Conservation (phyloP, 2,113 vertebrate species). For the Podarcis cretensis region DNA sequence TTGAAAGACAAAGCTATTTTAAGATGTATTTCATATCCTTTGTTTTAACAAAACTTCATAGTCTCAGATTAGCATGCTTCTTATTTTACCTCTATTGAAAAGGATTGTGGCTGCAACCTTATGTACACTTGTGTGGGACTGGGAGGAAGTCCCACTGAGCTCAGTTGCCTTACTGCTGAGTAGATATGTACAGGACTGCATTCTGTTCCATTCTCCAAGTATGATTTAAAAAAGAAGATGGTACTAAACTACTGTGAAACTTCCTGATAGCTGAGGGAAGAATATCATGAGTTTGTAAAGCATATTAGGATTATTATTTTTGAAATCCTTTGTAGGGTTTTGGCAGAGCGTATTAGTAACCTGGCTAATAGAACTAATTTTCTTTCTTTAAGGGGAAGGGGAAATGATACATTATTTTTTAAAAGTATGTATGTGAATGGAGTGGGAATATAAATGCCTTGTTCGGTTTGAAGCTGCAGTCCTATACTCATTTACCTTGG, state of each 20-base stretch:
- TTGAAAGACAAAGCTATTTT: constrained; percentile 36
- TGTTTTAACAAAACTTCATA: background rate
- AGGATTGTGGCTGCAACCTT: background rate
- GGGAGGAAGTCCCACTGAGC: background rate
- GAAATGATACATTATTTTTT: background rate
- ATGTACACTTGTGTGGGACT: background rate
- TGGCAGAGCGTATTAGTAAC: background rate
- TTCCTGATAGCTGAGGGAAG: background rate
- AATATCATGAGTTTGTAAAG: constrained; percentile 21
- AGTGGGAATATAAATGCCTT: background rate
- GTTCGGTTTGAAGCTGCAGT: background rate
- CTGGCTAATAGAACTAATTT: background rate
- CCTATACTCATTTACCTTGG: background rate
- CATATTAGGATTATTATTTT: constrained; percentile 7
- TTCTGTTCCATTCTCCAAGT: background rate
- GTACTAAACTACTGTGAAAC: background rate
- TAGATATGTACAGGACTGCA: background rate
- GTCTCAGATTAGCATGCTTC: constrained; percentile 26
- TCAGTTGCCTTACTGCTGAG: background rate
- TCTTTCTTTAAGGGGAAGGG: background rate
- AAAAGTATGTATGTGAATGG: background rate
- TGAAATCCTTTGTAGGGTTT: background rate
- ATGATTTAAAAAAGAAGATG: constrained; percentile 32
- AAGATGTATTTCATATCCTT: constrained; percentile 15
- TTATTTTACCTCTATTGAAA: constrained; percentile 39